Conservation (phyloP, 2,888 invertebrate genomes). For the Sinopyrophorus schimmeli region DNA sequence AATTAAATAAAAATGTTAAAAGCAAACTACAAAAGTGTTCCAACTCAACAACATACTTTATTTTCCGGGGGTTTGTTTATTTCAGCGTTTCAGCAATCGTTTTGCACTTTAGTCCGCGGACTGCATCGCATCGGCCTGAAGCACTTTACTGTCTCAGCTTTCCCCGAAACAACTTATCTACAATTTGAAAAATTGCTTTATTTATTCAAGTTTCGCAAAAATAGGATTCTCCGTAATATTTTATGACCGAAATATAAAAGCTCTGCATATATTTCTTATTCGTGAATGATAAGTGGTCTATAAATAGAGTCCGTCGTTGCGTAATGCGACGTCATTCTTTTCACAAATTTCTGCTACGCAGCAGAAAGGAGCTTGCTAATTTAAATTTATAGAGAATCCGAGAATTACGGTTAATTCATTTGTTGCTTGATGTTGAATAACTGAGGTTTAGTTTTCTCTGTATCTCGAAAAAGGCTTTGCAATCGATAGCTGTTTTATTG, state of each 20-base stretch:
- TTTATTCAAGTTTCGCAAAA: conserved; percentile 37
- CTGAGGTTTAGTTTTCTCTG: conserved; percentile 5
- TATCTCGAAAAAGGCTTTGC: conserved; percentile 8
- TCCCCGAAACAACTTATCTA: conserved; percentile 36
- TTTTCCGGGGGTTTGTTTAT: no score
- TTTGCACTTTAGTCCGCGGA: conserved; percentile 23
- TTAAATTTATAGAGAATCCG: no score
- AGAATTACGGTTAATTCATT: no score
- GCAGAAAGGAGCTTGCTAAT: no score
- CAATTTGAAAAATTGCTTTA: conserved; percentile 43
- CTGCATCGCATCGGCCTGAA: conserved; percentile 19
- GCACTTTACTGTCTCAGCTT: conserved; percentile 22
- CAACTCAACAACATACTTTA: no score
- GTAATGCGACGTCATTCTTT: conserved; percentile 14
- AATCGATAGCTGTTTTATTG: conserved; percentile 40
- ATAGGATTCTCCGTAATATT: conserved; percentile 30
- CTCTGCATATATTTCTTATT: conserved; percentile 24
- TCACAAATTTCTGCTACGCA: no score
- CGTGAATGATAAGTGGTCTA: conserved; percentile 22
- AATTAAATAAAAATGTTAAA: no score
- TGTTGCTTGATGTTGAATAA: no score
- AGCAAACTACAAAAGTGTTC: no score
- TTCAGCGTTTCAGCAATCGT: conserved; percentile 18
- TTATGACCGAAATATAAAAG: conserved; percentile 29
- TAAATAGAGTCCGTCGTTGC: conserved; percentile 27